Evolutionary conservation across 2,797 vertebrate species (phyloP).

Genomic region (Triplophysa bombifrons): DNA sequence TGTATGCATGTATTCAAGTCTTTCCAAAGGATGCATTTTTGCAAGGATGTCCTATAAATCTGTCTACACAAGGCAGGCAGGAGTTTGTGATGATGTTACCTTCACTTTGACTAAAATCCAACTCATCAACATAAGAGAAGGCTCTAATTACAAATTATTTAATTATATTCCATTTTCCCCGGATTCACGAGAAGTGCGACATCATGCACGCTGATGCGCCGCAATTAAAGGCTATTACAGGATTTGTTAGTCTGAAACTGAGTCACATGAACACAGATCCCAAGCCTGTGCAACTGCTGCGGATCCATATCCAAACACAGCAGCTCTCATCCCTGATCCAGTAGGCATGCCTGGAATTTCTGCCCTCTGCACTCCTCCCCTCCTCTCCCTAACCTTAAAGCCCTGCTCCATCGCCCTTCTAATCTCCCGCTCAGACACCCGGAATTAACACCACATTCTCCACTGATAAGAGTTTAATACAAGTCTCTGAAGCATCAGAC

Average conservation of each 20-base stretch:
- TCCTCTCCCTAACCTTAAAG: constrained; percentile 48
- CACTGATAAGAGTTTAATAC: constrained; percentile 57
- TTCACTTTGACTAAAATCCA: constrained; percentile 10
- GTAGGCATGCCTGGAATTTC: constrained; percentile 47
- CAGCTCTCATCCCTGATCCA: constrained; percentile 52
- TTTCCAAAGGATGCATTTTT: constrained; percentile 25
- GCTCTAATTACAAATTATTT: background rate
- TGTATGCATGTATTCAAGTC: constrained; percentile 41
- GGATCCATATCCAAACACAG: constrained; percentile 60
- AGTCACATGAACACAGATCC: constrained; percentile 30
- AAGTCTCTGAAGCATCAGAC: constrained; percentile 45
- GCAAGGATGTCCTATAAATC: constrained; percentile 29
- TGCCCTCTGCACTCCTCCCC: constrained; percentile 20
- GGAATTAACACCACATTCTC: constrained; percentile 59
- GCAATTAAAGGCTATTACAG: constrained; percentile 19
- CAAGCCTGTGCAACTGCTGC: constrained; percentile 41
- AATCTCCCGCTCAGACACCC: constrained; percentile 55
- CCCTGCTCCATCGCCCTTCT: constrained; percentile 46
- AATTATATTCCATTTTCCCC: constrained; percentile 16
- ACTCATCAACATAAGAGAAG: background rate
- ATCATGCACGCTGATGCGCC: constrained; percentile 14
- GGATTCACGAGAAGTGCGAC: constrained; percentile 1
- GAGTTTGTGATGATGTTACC: constrained; percentile 35
- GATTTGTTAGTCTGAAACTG: constrained; percentile 28
- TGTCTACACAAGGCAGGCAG: constrained; percentile 22